Evolutionary conservation across 2,113 vertebrate species (phyloP).

Genomic region (Nymphicus hollandicus): DNA sequence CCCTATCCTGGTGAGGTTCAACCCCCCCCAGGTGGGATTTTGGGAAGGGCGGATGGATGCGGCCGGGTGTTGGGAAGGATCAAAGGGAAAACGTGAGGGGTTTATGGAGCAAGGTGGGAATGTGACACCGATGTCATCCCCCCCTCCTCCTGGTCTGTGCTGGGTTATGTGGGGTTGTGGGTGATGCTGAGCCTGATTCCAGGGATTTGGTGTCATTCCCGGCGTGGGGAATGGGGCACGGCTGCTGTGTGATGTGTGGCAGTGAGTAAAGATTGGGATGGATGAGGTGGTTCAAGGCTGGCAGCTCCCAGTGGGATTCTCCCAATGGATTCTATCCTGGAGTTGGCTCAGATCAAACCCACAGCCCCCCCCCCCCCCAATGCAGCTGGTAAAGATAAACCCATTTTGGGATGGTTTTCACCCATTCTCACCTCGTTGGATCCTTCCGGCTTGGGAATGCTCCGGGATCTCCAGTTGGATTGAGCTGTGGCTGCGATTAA

Average conservation of each 20-base stretch:
- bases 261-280: not conserved
- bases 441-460: fast-evolving
- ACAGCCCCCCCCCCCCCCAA: not conserved
- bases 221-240: fast-evolving
- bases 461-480: fast-evolving
- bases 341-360: not conserved
- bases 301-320: not conserved
- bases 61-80: not conserved
- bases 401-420: not conserved
- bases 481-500: not conserved
- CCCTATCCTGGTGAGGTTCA: not conserved
- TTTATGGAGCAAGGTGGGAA: not conserved
- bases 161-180: too few species aligned
- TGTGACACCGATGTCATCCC: fast-evolving
- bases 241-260: fast-evolving
- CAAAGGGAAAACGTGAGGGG: not conserved
- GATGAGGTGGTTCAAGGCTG: not conserved
- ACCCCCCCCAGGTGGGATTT: not conserved
- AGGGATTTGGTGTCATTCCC: not conserved
- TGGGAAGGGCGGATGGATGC: not conserved
- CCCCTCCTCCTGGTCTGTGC: too few species aligned
- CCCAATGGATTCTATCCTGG: not conserved
- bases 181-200: not conserved
- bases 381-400: fast-evolving
- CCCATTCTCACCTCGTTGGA: fast-evolving